phyloP scores from a whole-genome alignment of 2,113 vertebrate genomes.

The Phycodurus eques region DNA sequence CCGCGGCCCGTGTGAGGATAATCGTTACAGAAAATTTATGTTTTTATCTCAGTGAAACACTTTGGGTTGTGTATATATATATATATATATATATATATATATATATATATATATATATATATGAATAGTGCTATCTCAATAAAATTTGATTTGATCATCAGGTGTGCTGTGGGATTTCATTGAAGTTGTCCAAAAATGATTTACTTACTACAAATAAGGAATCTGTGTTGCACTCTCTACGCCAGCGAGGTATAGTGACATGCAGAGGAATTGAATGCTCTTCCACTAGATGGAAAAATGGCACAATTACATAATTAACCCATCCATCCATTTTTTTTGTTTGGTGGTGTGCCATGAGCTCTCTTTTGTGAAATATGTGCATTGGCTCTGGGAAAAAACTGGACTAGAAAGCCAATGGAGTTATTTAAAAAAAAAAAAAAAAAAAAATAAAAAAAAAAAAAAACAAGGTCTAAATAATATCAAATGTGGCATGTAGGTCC shows the following conservation, averaged over 20 bases:
- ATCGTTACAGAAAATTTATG: no score
- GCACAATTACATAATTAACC: background rate
- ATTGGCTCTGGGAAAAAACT: conserved; percentile 8
- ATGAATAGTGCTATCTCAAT: no score
- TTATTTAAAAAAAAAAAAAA: background rate
- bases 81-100: no score
- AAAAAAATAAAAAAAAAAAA: conserved; percentile 5
- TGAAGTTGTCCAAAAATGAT: no score
- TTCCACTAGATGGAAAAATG: background rate
- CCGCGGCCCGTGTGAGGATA: no score
- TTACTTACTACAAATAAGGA: no score
- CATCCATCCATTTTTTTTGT: background rate
- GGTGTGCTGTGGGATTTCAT: no score
- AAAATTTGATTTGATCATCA: no score
- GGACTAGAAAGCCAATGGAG: background rate
- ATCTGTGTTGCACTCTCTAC: no score
- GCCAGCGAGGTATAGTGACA: background rate
- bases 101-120: no score
- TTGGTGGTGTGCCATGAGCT: background rate
- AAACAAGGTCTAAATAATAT: conserved; percentile 2
- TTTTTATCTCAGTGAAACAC: no score
- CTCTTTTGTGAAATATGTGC: background rate
- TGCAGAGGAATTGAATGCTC: background rate
- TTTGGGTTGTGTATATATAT: no score
- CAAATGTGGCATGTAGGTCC: background rate